phyloP scores from a whole-genome alignment of 1,140 invertebrate genomes.

The Metopolophium dirhodum region DNA sequence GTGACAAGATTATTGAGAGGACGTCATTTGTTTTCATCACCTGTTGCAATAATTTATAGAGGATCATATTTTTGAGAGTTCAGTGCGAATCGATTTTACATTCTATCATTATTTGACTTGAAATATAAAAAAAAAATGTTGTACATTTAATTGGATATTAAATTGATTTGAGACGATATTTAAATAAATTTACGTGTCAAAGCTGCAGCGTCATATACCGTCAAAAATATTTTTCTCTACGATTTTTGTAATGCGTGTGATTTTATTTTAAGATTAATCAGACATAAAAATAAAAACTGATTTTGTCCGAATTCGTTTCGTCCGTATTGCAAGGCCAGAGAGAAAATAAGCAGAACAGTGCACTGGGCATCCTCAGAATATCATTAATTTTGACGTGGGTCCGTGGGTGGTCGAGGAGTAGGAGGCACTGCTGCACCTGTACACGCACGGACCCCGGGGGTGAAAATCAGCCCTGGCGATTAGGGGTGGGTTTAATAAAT shows the following conservation, averaged over 20 bases:
- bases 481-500: conserved; percentile 16
- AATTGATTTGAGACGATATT: too few relatives aligned
- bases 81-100: too few relatives aligned
- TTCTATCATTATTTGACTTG: too few relatives aligned
- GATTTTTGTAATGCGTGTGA: background rate
- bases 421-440: background rate
- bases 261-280: background rate
- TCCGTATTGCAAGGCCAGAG: background rate
- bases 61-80: too few relatives aligned
- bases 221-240: background rate
- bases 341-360: background rate
- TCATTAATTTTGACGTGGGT: conserved; percentile 32
- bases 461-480: background rate
- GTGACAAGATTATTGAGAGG: background rate
- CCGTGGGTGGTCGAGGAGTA: background rate
- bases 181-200: too few relatives aligned
- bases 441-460: background rate
- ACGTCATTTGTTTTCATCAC: background rate
- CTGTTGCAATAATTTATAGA: background rate
- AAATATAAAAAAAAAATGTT: too few relatives aligned
- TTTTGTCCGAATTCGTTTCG: background rate
- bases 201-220: background rate
- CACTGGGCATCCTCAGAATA: background rate
- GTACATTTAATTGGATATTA: too few relatives aligned
- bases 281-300: background rate